These are phyloP conservation scores for Frankliniella fusca DNA, from an alignment of 2,888 invertebrate species.

Conservation along the genomic window DNA sequence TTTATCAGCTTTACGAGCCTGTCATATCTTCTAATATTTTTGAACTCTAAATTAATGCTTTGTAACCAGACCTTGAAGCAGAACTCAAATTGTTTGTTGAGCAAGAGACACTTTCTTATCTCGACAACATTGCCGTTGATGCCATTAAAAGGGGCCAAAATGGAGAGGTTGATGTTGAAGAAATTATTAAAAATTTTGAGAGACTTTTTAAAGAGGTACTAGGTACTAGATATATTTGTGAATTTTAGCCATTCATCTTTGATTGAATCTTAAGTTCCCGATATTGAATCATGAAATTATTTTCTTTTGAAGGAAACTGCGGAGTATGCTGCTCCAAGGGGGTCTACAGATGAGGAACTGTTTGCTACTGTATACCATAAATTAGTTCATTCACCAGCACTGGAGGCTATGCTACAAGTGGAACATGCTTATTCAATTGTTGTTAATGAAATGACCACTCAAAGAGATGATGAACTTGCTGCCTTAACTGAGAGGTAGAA, in stretches of 20 bases:
- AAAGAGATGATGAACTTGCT: slow-evolving; percentile 68
- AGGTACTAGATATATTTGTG: slow-evolving; percentile 29
- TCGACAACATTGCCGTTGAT: slow-evolving; percentile 61
- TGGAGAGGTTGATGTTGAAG: slow-evolving; percentile 66
- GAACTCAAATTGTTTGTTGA: slow-evolving; percentile 61
- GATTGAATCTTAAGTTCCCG: neutral
- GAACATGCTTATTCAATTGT: slow-evolving; percentile 83
- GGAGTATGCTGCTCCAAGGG: slow-evolving; percentile 75
- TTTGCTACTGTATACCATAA: slow-evolving; percentile 81
- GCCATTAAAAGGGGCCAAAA: slow-evolving; percentile 58
- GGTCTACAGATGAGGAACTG: slow-evolving; percentile 78
- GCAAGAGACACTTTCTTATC: slow-evolving; percentile 61
- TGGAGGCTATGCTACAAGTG: slow-evolving; percentile 81
- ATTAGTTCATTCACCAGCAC: slow-evolving; percentile 76
- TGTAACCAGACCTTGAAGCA: slow-evolving; percentile 55
- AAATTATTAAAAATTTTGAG: slow-evolving; percentile 73
- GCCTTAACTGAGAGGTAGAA: slow-evolving; percentile 61
- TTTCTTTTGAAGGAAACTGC: slow-evolving; percentile 61
- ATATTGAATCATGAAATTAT: neutral
- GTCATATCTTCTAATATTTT: too few relatives aligned
- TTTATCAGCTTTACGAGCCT: neutral
- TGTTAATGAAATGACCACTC: slow-evolving; percentile 66
- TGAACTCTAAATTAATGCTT: neutral
- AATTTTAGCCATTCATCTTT: neutral
- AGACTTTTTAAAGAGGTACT: slow-evolving; percentile 64